These are phyloP conservation scores for Emys orbicularis DNA, from an alignment of 2,797 vertebrate species.

Conservation along the genomic window DNA sequence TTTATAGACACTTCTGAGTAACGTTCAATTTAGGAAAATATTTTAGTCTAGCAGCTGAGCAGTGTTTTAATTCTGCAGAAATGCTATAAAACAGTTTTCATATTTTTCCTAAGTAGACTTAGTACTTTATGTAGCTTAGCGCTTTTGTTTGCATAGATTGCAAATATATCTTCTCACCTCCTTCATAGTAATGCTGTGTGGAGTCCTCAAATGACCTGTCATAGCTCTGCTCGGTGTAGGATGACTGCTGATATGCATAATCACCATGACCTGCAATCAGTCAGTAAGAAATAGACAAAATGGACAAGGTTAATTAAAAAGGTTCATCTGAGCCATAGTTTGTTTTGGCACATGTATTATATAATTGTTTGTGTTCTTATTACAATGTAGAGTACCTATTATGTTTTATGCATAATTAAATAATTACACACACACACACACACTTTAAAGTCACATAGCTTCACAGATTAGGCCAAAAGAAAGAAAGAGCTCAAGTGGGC, in stretches of 20 bases:
- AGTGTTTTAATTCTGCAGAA: background rate
- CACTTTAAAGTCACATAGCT: background rate
- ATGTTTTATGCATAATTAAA: background rate
- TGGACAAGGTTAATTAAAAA: background rate
- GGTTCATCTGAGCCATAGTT: background rate
- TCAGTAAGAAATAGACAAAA: background rate
- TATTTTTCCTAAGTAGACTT: background rate
- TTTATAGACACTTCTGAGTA: background rate
- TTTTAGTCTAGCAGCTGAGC: background rate
- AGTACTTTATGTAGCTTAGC: background rate
- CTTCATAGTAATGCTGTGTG: conserved; percentile 96
- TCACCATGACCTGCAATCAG: conserved; percentile 89
- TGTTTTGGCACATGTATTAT: background rate
- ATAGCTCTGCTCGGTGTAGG: conserved; percentile 93
- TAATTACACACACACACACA: background rate
- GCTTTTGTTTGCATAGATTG: background rate
- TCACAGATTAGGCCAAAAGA: background rate
- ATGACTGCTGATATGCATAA: conserved; percentile 93
- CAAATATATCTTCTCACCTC: conserved; percentile 81
- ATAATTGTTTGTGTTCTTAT: fast-evolving
- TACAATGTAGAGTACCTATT: background rate
- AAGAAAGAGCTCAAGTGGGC: background rate
- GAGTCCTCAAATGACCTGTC: conserved; percentile 94
- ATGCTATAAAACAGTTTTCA: background rate
- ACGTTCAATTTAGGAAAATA: background rate